These are phyloP conservation scores for Emydura subglobosa DNA, from an alignment of 2,113 vertebrate genomes.

Conservation along the genomic window DNA sequence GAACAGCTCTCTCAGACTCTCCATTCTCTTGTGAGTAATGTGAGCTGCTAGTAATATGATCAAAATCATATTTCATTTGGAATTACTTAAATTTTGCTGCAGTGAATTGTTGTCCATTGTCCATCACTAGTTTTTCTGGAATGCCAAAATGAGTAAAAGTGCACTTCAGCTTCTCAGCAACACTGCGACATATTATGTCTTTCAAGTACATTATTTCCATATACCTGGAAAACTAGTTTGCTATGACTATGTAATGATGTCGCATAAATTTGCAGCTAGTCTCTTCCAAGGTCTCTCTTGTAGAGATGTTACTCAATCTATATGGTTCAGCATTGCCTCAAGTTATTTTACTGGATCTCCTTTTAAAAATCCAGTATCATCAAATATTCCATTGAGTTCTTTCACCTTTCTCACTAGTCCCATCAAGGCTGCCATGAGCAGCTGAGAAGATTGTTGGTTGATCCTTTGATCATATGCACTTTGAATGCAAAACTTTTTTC, in stretches of 20 bases:
- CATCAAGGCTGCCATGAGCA: neutral
- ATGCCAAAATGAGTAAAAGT: neutral
- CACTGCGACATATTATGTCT: neutral
- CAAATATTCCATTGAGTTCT: neutral
- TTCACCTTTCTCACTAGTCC: neutral
- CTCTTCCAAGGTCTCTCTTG: neutral
- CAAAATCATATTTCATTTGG: neutral
- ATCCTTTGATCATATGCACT: neutral
- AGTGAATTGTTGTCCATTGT: neutral
- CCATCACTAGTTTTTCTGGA: neutral
- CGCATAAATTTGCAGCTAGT: neutral
- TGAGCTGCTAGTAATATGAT: neutral
- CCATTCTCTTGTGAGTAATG: neutral
- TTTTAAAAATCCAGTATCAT: neutral
- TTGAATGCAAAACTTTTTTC: neutral
- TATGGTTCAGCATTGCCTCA: neutral
- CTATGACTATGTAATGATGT: neutral
- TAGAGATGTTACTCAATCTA: neutral
- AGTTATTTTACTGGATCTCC: neutral
- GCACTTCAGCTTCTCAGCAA: neutral
- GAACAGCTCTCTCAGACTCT: neutral
- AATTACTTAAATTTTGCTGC: neutral
- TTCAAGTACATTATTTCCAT: neutral
- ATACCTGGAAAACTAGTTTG: neutral
- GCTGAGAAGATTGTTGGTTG: neutral